Base-by-base conservation (phyloP, 2,113 vertebrate genomes). In the Saiga tatarica region DNA sequence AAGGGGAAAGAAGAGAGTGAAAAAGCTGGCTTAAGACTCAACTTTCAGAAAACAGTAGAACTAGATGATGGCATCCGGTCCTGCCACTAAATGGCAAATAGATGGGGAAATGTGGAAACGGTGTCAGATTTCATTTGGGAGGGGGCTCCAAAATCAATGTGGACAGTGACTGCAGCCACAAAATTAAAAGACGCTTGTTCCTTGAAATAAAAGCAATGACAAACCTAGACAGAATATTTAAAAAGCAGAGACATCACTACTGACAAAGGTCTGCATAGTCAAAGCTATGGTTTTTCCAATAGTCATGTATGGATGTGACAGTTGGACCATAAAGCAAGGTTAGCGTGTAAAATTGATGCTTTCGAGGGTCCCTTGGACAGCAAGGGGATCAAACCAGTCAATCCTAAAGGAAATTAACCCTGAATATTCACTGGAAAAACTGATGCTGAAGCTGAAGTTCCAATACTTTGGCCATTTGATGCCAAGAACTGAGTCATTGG, bases 271-370 rank as follows among this genome's bases (percentile, higher is more conserved):
- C n/a, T 74, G 19, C 19, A 39, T 39, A 39, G 67, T 74, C 67
- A 74, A 39, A 39, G 67, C 67, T 74, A 39, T 13, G n/a, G 19
- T 39, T 74, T 74, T 74, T 39, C 19, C n/a, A 23, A 23, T 39
- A 23, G 67, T 39, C 67, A 12, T 39, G 67, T 23, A 23, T 74
- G n/a, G 5, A 74, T 74, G 19, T 23, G 67, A 74, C 19, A 23
- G n/a, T 3, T 12, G 67, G n/a, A 39, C 67, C 67, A 39, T 74
- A 74, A 74, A 39, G 17, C 67, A 74, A 39, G n/a, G 19, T 74
- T 23, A 39, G n/a, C 5, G 0, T 6, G n/a, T 23, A 74, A n/a
- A 23, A 39, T 0, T 74, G 67, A 74, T 74, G 21, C n/a, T 74
- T 74, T 74, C 67, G n/a, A 74, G 67, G 23, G 67, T 23, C n/a